Base-by-base conservation (phyloP, 2,888 invertebrate species). In the Cataglyphis albicans region DNA sequence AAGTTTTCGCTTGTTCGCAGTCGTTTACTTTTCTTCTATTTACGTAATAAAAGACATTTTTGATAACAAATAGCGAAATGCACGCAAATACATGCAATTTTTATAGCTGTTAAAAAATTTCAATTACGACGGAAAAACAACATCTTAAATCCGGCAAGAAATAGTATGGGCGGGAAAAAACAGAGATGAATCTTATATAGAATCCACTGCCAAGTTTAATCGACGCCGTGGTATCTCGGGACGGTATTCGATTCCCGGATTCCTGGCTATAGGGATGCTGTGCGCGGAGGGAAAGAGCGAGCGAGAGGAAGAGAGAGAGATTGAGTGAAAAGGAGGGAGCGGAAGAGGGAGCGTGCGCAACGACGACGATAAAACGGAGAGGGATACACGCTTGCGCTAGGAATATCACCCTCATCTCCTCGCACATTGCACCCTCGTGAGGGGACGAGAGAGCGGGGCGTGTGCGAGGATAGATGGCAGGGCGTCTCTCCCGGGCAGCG, bases 381-480 rank as follows among this genome's bases (percentile, higher is more conserved):
- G 87, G 87, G 76, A 84, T 86, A 89, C 67, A 76, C 88, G 88
- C 89, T 89, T 89, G 89, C 89, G 89, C 89, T 86, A 86, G 86
- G 82, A 82, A 74, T 88, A 82, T 84, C 88, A 82, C 84, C 89
- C 88, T 88, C 86, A 75, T 86, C 88, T 89, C 70, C 84, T 82
- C 88, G 86, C 85, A 80, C 90, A 85, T 80, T 68, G 83, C 59
- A 59, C 78, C 59, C 76, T 35, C 10, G 64, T 5, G 70, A 44
- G 57, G 78, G 84, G 74, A 82, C 84, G 89, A 88, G 89, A 82
- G 88, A 82, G 88, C 88, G 89, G 88, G 89, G 88, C 84, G 89
- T 89, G 84, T 89, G 86, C 89, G 88, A 89, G 89, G 88, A 89
- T 86, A 88, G 89, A 88, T 89, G 90, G 90, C 89, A 89, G 89